A percentile compares a stretch with the other conserved stretches of the same genome.
phyloP scores from a whole-genome alignment of 2,888 invertebrate genomes.

The Spialia ferax region DNA sequence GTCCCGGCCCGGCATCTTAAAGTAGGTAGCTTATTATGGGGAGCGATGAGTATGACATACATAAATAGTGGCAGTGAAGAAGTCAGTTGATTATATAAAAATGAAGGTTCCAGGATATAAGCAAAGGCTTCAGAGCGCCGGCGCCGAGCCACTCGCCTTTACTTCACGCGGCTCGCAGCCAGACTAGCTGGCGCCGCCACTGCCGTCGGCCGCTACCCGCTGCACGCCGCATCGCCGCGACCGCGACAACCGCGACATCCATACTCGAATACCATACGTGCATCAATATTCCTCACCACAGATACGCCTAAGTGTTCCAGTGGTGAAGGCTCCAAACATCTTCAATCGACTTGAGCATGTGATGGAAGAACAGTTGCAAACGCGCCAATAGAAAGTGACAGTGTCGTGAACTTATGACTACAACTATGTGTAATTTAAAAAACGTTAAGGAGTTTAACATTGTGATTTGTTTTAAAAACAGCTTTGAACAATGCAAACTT shows the following conservation, averaged over 20 bases:
- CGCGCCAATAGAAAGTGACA: slow-evolving; percentile 62
- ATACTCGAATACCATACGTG: slow-evolving; percentile 19
- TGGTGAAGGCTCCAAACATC: slow-evolving; percentile 46
- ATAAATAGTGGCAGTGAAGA: slow-evolving; percentile 84
- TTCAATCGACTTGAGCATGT: slow-evolving; percentile 60
- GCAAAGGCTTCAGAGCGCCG: slow-evolving; percentile 74
- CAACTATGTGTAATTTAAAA: slow-evolving; percentile 64
- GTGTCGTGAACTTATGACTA: slow-evolving; percentile 67
- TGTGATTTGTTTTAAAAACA: slow-evolving; percentile 61
- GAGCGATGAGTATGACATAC: slow-evolving; percentile 81
- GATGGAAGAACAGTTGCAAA: slow-evolving; percentile 56
- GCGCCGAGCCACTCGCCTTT: slow-evolving; percentile 74
- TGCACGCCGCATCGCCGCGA: slow-evolving; percentile 32
- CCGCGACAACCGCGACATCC: slow-evolving; percentile 43
- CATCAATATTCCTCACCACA: slow-evolving; percentile 32
- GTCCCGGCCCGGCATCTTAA: slow-evolving; percentile 77
- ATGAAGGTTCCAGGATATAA: slow-evolving; percentile 77
- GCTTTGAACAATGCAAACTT: slow-evolving; percentile 62
- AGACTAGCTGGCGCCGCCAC: slow-evolving; percentile 79
- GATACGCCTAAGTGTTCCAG: slow-evolving; percentile 16
- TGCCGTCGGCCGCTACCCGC: slow-evolving; percentile 58
- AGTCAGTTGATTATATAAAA: slow-evolving; percentile 86
- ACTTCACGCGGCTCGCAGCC: slow-evolving; percentile 65
- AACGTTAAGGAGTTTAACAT: slow-evolving; percentile 59
- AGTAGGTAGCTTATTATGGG: slow-evolving; percentile 83